Evolutionary conservation across 2,113 vertebrate species (phyloP).

Genomic region (Polypterus bichir): DNA sequence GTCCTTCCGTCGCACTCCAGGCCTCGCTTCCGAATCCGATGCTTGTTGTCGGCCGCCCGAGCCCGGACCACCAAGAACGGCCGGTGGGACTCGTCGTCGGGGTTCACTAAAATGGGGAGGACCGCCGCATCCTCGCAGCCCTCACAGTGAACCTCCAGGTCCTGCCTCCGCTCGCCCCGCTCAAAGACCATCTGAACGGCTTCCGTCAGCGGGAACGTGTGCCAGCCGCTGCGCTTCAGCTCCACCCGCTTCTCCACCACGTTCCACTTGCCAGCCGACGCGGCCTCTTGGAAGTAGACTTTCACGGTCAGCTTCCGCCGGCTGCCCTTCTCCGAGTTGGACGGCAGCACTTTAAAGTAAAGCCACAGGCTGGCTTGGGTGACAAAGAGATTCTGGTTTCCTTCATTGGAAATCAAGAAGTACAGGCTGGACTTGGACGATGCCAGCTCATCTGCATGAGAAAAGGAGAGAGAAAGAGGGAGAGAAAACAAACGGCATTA

Average conservation of each 20-base stretch:
- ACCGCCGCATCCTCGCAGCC: conserved; percentile 73
- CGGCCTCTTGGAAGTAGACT: conserved; percentile 73
- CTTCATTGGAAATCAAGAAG: conserved; percentile 92
- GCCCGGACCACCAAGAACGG: conserved; percentile 92
- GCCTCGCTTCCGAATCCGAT: conserved; percentile 92
- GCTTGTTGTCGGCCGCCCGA: conserved; percentile 72
- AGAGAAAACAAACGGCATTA: too few species aligned
- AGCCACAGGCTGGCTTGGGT: conserved; percentile 94
- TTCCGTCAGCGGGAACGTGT: conserved; percentile 87
- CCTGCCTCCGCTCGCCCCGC: conserved; percentile 73
- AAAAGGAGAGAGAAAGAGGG: conserved; percentile 32
- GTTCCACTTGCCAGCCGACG: conserved; percentile 56
- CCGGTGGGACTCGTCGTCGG: conserved; percentile 77
- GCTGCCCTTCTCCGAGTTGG: conserved; percentile 72
- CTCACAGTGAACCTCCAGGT: conserved; percentile 85
- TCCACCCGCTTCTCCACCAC: conserved; percentile 89
- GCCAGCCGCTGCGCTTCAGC: conserved; percentile 93
- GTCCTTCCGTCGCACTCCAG: conserved; percentile 91
- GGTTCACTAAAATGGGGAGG: conserved; percentile 74
- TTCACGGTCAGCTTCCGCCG: conserved; percentile 84
- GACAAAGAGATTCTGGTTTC: conserved; percentile 90
- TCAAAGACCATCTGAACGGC: conserved; percentile 74
- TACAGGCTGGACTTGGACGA: conserved; percentile 71
- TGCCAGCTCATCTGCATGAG: conserved; percentile 65
- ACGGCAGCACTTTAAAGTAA: conserved; percentile 81